These are phyloP conservation scores for Sarcophaga variegata DNA, from an alignment of 2,888 invertebrate species.

Conservation along the genomic window DNA sequence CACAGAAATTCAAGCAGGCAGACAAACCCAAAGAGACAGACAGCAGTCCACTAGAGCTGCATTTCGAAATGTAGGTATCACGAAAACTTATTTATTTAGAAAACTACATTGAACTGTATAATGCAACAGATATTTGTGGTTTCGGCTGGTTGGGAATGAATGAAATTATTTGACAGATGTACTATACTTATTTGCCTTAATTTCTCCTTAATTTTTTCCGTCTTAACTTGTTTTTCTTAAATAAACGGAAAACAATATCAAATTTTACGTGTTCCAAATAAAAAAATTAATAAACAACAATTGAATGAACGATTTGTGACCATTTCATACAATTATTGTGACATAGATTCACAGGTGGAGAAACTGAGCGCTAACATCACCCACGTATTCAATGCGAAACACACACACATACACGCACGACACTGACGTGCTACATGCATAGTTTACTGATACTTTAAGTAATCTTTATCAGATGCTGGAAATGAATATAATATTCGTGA, in stretches of 20 bases:
- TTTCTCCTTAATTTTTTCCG: neutral
- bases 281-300: neutral
- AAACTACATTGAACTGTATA: slow-evolving; percentile 18
- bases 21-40: slow-evolving; percentile 9
- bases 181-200: neutral
- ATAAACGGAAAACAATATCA: slow-evolving; percentile 23
- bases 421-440: neutral
- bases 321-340: neutral
- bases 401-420: neutral
- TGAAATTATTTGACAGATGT: slow-evolving; percentile 37
- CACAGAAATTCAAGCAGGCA: too few species aligned
- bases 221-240: neutral
- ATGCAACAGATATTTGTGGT: slow-evolving; percentile 35
- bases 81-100: slow-evolving; percentile 21
- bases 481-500: neutral
- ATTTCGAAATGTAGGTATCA: slow-evolving; percentile 2
- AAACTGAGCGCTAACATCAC: neutral
- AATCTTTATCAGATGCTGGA: neutral
- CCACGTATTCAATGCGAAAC: neutral
- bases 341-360: too few species aligned
- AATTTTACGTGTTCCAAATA: neutral
- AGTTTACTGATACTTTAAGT: neutral
- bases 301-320: neutral
- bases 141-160: slow-evolving; percentile 23
- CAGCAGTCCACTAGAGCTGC: neutral